Conservation (phyloP, 2,113 vertebrate genomes). For the Hemiscyllium ocellatum region DNA sequence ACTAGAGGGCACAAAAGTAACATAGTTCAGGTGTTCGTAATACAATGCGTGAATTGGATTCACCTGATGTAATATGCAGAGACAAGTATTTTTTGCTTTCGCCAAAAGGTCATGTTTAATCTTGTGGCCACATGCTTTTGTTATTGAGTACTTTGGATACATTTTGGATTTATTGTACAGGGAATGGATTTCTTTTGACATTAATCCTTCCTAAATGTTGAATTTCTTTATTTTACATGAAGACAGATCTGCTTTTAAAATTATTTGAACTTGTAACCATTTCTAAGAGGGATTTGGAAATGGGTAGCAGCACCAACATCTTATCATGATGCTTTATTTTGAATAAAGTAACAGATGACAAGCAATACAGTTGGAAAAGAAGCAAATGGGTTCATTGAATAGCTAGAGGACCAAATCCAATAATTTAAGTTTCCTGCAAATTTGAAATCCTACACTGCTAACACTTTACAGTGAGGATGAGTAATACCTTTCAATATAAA, state of each 20-base stretch:
- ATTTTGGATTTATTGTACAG: conserved; percentile 22
- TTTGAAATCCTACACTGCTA: not conserved
- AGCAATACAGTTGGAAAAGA: not conserved
- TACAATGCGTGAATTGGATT: not conserved
- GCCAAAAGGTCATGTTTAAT: conserved; percentile 28
- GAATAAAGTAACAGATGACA: not conserved
- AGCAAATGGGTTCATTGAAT: not conserved
- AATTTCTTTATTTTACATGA: conserved; percentile 4
- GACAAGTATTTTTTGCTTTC: conserved; percentile 21
- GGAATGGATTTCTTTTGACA: conserved; percentile 10
- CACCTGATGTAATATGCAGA: conserved; percentile 17
- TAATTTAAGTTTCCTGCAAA: not conserved
- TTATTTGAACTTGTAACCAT: not conserved
- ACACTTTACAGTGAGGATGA: not conserved
- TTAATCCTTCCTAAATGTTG: conserved; percentile 3
- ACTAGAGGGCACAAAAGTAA: conserved; percentile 26
- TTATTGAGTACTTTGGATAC: conserved; percentile 18
- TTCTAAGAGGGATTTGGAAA: not conserved
- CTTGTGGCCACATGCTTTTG: conserved; percentile 22
- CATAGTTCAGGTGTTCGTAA: not conserved
- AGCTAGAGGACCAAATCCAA: not conserved
- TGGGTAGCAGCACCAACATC: not conserved
- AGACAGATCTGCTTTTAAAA: not conserved
- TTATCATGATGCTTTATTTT: not conserved
- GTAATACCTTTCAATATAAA: not conserved